phyloP scores from a whole-genome alignment of 2,797 vertebrate species.

The Anguilla marmorata region DNA sequence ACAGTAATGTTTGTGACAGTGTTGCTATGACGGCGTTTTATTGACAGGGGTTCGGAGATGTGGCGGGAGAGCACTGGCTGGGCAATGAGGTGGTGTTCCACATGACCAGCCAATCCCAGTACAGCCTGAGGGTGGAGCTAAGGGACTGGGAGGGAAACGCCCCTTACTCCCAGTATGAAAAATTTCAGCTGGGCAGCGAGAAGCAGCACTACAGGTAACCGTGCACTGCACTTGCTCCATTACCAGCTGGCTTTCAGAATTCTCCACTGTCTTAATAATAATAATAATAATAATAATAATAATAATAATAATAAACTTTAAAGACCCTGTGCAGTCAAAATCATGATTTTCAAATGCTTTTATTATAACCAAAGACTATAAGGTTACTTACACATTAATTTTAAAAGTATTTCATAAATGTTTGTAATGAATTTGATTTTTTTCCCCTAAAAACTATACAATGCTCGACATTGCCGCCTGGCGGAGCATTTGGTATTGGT shows the following conservation, averaged over 20 bases:
- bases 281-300: too few species aligned
- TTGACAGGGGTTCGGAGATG: conserved; percentile 76
- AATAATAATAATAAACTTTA: too few species aligned
- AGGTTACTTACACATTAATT: too few species aligned
- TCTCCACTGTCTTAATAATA: not conserved
- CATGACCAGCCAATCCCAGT: conserved; percentile 67
- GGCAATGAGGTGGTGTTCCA: conserved; percentile 74
- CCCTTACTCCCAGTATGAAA: conserved; percentile 70
- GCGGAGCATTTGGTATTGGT: too few species aligned
- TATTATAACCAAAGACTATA: too few species aligned
- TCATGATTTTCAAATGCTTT: too few species aligned
- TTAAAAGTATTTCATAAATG: too few species aligned
- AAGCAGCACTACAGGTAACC: conserved; percentile 76
- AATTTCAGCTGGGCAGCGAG: conserved; percentile 72
- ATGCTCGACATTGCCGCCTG: too few species aligned
- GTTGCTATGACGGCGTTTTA: not conserved
- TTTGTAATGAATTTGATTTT: too few species aligned
- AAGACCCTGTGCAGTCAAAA: too few species aligned
- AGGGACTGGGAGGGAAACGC: conserved; percentile 76
- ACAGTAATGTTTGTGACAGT: not conserved
- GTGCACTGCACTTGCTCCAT: not conserved
- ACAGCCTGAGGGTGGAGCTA: conserved; percentile 74
- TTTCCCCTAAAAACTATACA: too few species aligned
- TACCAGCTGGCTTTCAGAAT: not conserved
- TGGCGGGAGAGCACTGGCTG: conserved; percentile 76